Base-by-base conservation (phyloP, 2,113 vertebrate species). In the Oxyruncus cristatus region DNA sequence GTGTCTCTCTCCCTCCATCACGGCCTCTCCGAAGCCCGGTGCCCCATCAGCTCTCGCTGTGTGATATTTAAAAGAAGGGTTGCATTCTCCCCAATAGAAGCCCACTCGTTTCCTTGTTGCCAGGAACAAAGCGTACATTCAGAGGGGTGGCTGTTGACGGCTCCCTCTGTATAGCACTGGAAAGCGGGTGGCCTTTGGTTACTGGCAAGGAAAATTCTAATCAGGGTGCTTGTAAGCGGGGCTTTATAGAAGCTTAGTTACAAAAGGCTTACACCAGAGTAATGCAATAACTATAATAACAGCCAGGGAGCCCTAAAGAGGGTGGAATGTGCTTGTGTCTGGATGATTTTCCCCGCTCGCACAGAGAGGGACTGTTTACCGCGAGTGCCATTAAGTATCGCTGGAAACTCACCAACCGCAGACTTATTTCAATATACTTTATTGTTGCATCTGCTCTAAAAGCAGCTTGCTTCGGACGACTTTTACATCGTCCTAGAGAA, bases 51-150 rank as follows among this genome's bases (percentile, higher is more conserved):
- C 94, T 92, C 83, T 94, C 84, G 84, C 97, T 96, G 92, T 65
- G 95, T 88, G 96, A 98, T 96, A 96, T 98, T 98, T 97, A 97
- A 98, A 98, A 98, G 98, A 98, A 98, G 97, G 98, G 97, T 97
- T 98, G 98, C 97, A 97, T 98, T 98, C 97, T 96, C 97, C 97
- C 97, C 82, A 95, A 91, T 92, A 97, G 97, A 98, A 97, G 97
- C 97, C 97, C 97, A 96, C 98, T 97, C 97, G 96, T 97, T 97
- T 97, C 97, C 97, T 97, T 96, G 97, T 97, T 97, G 97, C 97
- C 97, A 92, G 92, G 97, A 98, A 98, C 98, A 98, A 98, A 98
- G 98, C 98, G 85, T 91, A 97, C 98, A 98, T 98, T 98, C 97
- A 98, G 96, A 95, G 88, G 97, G 97, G 97, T 97, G 97, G 97